These are phyloP conservation scores for Gymnosoma rotundatum DNA, from an alignment of 2,888 invertebrate species.

Conservation along the genomic window DNA sequence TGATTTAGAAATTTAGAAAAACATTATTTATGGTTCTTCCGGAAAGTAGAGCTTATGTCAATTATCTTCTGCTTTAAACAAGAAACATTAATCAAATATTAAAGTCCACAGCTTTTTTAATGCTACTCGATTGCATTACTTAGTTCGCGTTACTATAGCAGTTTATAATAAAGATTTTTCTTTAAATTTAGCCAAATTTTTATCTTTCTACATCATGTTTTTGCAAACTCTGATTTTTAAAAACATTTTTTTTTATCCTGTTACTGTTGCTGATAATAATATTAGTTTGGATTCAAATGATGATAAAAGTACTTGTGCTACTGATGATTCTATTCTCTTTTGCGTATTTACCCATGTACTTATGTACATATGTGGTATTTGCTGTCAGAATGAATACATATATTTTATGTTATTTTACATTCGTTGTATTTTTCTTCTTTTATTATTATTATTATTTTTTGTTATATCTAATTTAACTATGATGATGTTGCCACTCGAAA, in stretches of 20 bases:
- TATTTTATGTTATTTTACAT: constrained; percentile 15
- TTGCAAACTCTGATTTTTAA: neutral
- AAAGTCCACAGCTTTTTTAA: too few relatives aligned
- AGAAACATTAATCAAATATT: too few relatives aligned
- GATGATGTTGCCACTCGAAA: constrained; percentile 64
- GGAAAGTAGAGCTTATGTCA: too few relatives aligned
- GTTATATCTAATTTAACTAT: constrained; percentile 51
- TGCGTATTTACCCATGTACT: constrained; percentile 42
- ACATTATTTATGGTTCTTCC: too few relatives aligned
- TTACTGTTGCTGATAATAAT: constrained; percentile 27
- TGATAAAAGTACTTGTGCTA: constrained; percentile 10
- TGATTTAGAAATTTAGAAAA: too few relatives aligned
- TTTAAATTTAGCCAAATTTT: neutral
- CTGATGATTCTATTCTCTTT: constrained; percentile 61
- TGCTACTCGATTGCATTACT: too few relatives aligned
- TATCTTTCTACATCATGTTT: neutral
- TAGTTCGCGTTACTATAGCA: too few relatives aligned
- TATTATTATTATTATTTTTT: neutral
- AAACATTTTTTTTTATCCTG: neutral
- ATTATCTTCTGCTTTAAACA: too few relatives aligned
- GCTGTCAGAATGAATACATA: constrained; percentile 40
- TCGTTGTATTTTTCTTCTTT: neutral
- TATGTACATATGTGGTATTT: constrained; percentile 1
- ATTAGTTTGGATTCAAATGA: constrained; percentile 23
- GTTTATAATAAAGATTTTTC: too few relatives aligned